Evolutionary conservation across 2,113 vertebrate species (phyloP).

Genomic region (Podarcis muralis): DNA sequence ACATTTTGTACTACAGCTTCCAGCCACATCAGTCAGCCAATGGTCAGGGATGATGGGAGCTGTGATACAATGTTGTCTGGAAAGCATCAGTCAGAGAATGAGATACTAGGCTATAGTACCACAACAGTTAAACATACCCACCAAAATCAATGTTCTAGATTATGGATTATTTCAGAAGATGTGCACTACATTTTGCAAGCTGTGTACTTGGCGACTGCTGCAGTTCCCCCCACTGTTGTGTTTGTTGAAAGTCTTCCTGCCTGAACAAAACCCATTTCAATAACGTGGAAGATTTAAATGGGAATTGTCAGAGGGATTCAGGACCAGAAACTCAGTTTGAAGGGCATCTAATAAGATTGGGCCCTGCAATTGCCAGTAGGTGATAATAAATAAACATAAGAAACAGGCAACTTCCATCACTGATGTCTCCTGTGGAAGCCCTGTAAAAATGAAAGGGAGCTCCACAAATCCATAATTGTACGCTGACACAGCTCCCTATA

Average conservation of each 20-base stretch:
- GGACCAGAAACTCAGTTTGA: not conserved
- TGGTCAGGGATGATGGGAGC: no score
- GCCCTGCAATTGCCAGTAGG: not conserved
- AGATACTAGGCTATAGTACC: not conserved
- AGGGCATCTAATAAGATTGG: not conserved
- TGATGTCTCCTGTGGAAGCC: not conserved
- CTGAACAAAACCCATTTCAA: not conserved
- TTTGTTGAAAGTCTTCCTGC: not conserved
- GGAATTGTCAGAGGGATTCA: not conserved
- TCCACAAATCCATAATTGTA: not conserved
- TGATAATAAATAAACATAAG: not conserved
- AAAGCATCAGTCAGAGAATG: no score
- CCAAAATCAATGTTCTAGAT: not conserved
- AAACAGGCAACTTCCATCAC: not conserved
- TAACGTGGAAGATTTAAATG: not conserved
- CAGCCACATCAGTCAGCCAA: no score
- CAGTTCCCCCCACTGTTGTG: not conserved
- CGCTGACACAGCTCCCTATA: no score
- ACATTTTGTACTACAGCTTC: no score
- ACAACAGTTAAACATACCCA: not conserved
- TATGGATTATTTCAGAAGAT: not conserved
- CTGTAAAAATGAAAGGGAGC: not conserved
- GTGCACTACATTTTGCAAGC: not conserved
- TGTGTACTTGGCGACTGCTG: not conserved
- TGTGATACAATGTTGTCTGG: no score